Percentiles rank a stretch among this genome's conserved stretches.
phyloP scores from a whole-genome alignment of 1,140 invertebrate species.

The Medauroidea extradentata region DNA sequence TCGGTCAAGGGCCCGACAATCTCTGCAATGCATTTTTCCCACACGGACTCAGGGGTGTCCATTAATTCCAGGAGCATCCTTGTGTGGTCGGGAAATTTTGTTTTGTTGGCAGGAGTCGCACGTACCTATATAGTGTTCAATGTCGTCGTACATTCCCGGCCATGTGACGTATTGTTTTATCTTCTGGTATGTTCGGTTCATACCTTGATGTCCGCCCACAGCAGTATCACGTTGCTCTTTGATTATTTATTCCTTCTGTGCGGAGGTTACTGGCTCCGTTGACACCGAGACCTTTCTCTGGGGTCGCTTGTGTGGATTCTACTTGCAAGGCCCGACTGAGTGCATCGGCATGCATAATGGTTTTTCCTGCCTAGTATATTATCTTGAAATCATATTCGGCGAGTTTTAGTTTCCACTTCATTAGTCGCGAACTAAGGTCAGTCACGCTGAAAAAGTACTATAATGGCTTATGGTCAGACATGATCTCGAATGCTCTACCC shows the following conservation, averaged over 20 bases:
- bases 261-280: neutral
- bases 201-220: too few relatives aligned
- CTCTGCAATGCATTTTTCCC: conserved; percentile 23
- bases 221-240: too few relatives aligned
- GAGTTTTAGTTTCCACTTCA: conserved; percentile 47
- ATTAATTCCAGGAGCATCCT: conserved; percentile 24
- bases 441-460: conserved; percentile 46
- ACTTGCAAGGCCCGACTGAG: conserved; percentile 39
- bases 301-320: conserved; percentile 40
- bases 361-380: too few relatives aligned
- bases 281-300: conserved; percentile 8
- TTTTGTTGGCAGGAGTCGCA: conserved; percentile 33
- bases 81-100: conserved; percentile 23
- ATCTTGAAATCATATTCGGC: too few relatives aligned
- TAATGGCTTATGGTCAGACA: conserved; percentile 49
- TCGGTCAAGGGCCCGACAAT: conserved; percentile 26
- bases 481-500: conserved; percentile 45
- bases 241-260: conserved; percentile 21
- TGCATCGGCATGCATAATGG: too few relatives aligned
- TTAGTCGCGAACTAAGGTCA: conserved; percentile 43
- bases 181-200: too few relatives aligned
- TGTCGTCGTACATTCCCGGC: conserved; percentile 29
- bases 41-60: conserved; percentile 13
- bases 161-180: conserved; percentile 32
- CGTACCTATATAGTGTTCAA: conserved; percentile 32